Evolutionary conservation across 37 sponge, comb jelly and placozoan species (phyloP).

Genomic region (Axinella damicornis): DNA sequence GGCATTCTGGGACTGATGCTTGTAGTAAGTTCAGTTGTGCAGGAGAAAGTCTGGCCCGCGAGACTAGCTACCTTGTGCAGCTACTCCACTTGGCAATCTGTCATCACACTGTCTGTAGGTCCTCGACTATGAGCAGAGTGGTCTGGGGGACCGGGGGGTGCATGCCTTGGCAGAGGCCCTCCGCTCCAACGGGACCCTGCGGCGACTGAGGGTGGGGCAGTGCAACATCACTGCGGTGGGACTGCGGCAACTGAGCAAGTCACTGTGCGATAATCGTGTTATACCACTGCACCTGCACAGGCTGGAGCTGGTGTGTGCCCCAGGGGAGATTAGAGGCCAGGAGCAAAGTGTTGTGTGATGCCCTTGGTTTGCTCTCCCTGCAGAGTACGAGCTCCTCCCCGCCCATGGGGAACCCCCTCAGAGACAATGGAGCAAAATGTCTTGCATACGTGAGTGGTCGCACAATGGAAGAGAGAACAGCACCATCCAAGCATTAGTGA

Average conservation of each 20-base stretch:
- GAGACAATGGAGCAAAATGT: conserved; percentile 61
- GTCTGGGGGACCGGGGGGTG: conserved; percentile 45
- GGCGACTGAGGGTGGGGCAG: conserved; percentile 54
- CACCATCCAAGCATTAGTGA: no score
- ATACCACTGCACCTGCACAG: conserved; percentile 26
- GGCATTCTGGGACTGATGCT: no score
- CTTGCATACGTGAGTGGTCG: conserved; percentile 59
- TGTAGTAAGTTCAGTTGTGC: no score
- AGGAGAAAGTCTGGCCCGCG: no score
- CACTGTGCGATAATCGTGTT: conserved; percentile 30
- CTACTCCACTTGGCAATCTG: no score
- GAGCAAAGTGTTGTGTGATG: no score
- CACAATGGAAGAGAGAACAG: no score
- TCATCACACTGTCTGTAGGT: no score
- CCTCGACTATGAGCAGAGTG: conserved; percentile 25
- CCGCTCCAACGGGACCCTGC: conserved; percentile 23
- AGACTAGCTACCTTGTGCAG: no score
- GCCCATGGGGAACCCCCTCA: conserved; percentile 67
- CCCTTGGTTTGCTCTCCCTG: neutral
- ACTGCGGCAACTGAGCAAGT: conserved; percentile 14
- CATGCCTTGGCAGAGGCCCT: conserved; percentile 36
- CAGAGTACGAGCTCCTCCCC: conserved; percentile 40
- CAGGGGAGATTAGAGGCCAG: no score
- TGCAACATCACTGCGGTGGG: conserved; percentile 40
- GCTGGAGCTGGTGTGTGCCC: conserved; percentile 60